Conservation (phyloP, 2,797 vertebrate genomes). For the Manis crassicaudata region DNA sequence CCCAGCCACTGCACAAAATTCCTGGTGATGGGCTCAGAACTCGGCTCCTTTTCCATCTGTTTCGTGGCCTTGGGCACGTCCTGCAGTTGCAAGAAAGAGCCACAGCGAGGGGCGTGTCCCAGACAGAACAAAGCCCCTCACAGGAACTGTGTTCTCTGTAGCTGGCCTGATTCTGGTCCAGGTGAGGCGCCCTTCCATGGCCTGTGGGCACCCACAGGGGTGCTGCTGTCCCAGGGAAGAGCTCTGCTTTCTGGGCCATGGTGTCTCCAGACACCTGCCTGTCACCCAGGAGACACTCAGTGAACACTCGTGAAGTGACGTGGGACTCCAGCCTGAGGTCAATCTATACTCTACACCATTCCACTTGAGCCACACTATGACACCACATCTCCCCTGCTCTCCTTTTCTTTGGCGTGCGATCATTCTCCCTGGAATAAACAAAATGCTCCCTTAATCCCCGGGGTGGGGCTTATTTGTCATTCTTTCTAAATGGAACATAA, state of each 20-base stretch:
- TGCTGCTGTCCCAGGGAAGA: rapidly evolving
- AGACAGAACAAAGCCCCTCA: neutral
- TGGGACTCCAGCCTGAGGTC: rapidly evolving
- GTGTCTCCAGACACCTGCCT: rapidly evolving
- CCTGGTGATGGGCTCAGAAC: neutral
- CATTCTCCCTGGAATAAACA: neutral
- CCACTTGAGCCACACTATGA: rapidly evolving
- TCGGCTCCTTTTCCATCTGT: neutral
- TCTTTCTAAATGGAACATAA: slow-evolving; percentile 63
- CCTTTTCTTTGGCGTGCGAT: neutral
- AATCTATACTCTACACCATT: rapidly evolving
- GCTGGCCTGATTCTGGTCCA: neutral
- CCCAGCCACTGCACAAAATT: rapidly evolving
- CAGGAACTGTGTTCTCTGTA: rapidly evolving
- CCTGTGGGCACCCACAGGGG: rapidly evolving
- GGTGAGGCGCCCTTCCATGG: neutral
- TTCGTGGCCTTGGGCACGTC: neutral
- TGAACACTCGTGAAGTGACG: neutral
- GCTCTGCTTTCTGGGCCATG: rapidly evolving
- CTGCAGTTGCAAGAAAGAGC: neutral
- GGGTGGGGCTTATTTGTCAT: slow-evolving; percentile 54
- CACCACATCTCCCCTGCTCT: rapidly evolving
- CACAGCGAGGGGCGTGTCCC: rapidly evolving
- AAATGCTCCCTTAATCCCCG: neutral
- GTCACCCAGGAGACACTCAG: rapidly evolving